Base-by-base conservation (phyloP, 1,140 invertebrate species). In the Diabrotica virgifera region DNA sequence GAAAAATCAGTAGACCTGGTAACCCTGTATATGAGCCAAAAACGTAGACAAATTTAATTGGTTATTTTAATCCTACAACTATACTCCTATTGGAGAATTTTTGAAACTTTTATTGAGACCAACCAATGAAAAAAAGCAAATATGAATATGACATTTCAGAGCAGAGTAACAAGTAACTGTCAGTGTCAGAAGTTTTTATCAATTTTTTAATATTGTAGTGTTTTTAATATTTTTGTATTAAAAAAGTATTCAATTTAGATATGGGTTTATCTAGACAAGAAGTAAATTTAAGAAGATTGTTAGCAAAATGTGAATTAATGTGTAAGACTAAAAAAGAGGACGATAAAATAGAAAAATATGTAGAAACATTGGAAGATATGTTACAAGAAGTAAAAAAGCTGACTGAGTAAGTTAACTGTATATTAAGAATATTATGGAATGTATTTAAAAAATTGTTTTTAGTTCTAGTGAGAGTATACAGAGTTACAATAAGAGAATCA, bases 321-420 rank as follows among this genome's bases (percentile, higher is more conserved):
- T 85, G 87, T n/a, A 90, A 90, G 80, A 82, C 85, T 71, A 86
- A 85, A 54, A 80, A 85, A 50, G 83, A 87, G 66, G 82, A 89
- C 72, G 89, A 87, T 83, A 83, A 87, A 68, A 79, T 92, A 40
- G 86, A 88, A 74, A 88, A 89, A 80, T 91, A 90, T 71, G 83
- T 91, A 14, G 81, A 86, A 74, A 83, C 87, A 5, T 74, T 91
- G 14, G 85, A 86, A 70, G 84, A 85, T 59, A 89, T 91, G 87
- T 78, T 90, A 53, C 82, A 83, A 46, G 83, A 88, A 72, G 77
- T 92, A 51, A 85, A 87, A 77, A 83, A 81, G 52, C 76, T 81
- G 63, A 79, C 84, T 62, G 82, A 82, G 88, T 89, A 82, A 84
- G 81, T 74, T 46, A n/a, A 10, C 2, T 7, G 24, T 35, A 11